Evolutionary conservation across 2,888 invertebrate species (phyloP).

Genomic region (Leptura quadrifasciata): DNA sequence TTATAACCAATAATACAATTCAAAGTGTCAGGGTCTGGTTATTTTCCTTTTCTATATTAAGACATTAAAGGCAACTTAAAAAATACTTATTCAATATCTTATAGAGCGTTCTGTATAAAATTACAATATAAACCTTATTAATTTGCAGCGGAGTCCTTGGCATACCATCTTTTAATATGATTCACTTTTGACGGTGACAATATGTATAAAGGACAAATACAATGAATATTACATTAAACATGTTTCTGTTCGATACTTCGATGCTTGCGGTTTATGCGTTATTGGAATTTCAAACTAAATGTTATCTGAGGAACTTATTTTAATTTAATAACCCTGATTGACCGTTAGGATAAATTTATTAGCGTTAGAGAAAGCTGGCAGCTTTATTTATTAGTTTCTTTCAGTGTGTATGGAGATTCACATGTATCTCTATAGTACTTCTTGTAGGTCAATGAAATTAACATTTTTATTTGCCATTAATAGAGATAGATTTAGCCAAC

Average conservation of each 20-base stretch:
- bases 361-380: background rate
- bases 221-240: conserved; percentile 1
- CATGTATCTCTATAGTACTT: background rate
- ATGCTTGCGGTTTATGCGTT: background rate
- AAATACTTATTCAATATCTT: background rate
- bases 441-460: too few relatives aligned
- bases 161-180: conserved; percentile 25
- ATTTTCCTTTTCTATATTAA: conserved; percentile 13
- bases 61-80: conserved; percentile 5
- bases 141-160: conserved; percentile 20
- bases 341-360: background rate
- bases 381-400: background rate
- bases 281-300: background rate
- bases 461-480: too few relatives aligned
- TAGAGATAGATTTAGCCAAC: too few relatives aligned
- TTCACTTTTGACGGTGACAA: conserved; percentile 17
- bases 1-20: background rate
- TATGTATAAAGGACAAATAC: conserved; percentile 24
- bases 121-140: conserved; percentile 17
- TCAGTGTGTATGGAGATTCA: background rate
- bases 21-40: conserved; percentile 7
- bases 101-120: conserved; percentile 13
- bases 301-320: background rate
- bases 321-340: background rate
- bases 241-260: background rate